Percentiles rank a stretch among this genome's conserved stretches.
Evolutionary conservation across 2,113 vertebrate genomes (phyloP).

Genomic region (Pollimyrus isidori): DNA sequence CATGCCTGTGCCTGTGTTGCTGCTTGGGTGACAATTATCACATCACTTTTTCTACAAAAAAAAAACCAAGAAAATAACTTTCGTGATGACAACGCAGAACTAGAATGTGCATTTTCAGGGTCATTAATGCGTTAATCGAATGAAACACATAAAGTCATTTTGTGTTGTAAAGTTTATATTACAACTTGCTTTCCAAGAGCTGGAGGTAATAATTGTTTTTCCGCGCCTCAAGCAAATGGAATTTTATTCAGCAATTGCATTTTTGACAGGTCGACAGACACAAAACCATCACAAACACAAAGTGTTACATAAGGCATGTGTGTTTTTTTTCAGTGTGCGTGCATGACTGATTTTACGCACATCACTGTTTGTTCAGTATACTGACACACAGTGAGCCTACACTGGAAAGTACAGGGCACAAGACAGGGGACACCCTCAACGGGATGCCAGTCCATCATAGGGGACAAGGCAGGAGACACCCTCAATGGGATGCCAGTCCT

Average conservation of each 20-base stretch:
- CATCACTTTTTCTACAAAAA: neutral
- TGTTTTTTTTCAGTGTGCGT: neutral
- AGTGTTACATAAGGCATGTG: neutral
- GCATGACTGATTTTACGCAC: neutral
- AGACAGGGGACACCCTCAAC: neutral
- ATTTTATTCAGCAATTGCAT: neutral
- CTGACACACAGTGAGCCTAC: neutral
- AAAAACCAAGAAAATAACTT: neutral
- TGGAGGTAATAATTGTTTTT: neutral
- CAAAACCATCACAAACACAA: neutral
- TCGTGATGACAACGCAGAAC: neutral
- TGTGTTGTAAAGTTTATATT: neutral
- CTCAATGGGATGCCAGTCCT: neutral
- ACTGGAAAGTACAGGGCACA: neutral
- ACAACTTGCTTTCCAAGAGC: neutral
- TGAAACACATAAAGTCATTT: conserved; percentile 1
- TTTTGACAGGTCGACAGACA: conserved; percentile 7
- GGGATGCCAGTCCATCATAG: neutral
- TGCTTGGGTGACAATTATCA: neutral
- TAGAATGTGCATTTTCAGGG: conserved; percentile 3
- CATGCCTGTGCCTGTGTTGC: neutral
- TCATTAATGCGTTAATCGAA: conserved; percentile 1
- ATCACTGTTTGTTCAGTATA: neutral
- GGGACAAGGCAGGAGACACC: neutral
- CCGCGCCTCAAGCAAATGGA: neutral